phyloP scores from a whole-genome alignment of 2,888 invertebrate species.

The Macroteleia sp. region DNA sequence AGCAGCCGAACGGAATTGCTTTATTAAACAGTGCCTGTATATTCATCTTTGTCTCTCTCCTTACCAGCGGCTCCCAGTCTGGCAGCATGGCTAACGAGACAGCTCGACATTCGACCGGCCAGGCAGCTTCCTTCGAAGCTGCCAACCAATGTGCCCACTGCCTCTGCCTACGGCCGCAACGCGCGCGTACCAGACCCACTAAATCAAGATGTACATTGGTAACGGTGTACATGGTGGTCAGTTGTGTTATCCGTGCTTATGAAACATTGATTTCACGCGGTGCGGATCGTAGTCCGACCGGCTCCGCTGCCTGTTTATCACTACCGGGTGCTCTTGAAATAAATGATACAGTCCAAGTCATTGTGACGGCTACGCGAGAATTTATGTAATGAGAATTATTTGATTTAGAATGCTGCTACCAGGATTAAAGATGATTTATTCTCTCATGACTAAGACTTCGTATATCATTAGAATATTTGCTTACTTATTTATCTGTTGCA shows the following conservation, averaged over 20 bases:
- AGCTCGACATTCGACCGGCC: slow-evolving; percentile 76
- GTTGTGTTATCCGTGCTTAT: slow-evolving; percentile 81
- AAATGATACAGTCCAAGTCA: slow-evolving; percentile 27
- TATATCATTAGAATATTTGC: background rate
- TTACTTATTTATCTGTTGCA: background rate
- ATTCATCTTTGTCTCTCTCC: slow-evolving; percentile 58
- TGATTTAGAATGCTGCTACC: slow-evolving; percentile 29
- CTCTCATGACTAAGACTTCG: background rate
- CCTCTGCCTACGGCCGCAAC: slow-evolving; percentile 56
- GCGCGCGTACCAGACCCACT: slow-evolving; percentile 79
- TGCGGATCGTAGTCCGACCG: slow-evolving; percentile 69
- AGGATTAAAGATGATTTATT: slow-evolving; percentile 26
- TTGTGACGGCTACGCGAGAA: slow-evolving; percentile 26
- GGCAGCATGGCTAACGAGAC: slow-evolving; percentile 79
- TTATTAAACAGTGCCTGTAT: slow-evolving; percentile 76
- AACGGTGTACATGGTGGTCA: slow-evolving; percentile 80
- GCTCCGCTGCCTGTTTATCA: slow-evolving; percentile 71
- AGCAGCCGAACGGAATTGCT: slow-evolving; percentile 81
- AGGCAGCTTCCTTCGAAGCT: slow-evolving; percentile 71
- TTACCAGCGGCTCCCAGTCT: slow-evolving; percentile 52
- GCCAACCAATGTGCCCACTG: slow-evolving; percentile 58
- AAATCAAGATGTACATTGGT: slow-evolving; percentile 84
- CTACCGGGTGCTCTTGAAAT: slow-evolving; percentile 71
- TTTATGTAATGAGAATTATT: slow-evolving; percentile 40
- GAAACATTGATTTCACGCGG: slow-evolving; percentile 84